A percentile compares a stretch with the other conserved stretches of the same genome.
These are phyloP conservation scores for Patella vulgata DNA, from an alignment of 1,140 invertebrate species.

Conservation along the genomic window DNA sequence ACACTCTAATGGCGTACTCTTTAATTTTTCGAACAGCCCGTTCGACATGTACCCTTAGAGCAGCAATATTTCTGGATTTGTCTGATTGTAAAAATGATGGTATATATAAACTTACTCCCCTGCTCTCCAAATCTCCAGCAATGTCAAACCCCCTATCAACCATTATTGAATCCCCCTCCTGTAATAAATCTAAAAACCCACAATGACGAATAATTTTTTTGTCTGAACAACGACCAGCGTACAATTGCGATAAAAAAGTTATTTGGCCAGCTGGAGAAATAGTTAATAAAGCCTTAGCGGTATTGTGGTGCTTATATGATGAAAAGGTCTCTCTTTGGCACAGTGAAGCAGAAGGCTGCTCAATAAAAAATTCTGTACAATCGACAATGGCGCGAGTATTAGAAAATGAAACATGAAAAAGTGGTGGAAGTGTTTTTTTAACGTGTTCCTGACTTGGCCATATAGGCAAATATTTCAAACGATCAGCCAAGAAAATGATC, in stretches of 20 bases:
- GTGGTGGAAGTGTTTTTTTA: background rate
- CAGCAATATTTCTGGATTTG: too few relatives aligned
- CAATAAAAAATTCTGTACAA: constrained; percentile 20
- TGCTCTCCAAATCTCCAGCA: background rate
- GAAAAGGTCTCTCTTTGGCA: constrained; percentile 17
- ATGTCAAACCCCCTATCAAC: constrained; percentile 19
- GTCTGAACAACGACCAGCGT: too few relatives aligned
- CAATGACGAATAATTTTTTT: background rate
- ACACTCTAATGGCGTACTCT: too few relatives aligned
- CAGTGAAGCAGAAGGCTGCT: constrained; percentile 5
- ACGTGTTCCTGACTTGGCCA: background rate
- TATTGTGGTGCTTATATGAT: constrained; percentile 21
- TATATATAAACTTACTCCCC: background rate
- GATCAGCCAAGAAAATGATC: background rate
- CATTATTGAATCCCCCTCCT: constrained; percentile 9
- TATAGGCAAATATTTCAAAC: background rate
- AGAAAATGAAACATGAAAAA: background rate
- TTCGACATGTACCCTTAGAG: too few relatives aligned
- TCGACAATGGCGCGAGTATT: constrained; percentile 8
- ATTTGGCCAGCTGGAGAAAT: too few relatives aligned
- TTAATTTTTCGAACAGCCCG: too few relatives aligned
- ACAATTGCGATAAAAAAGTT: too few relatives aligned
- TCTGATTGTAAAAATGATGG: constrained; percentile 4
- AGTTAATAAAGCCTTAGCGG: constrained; percentile 5
- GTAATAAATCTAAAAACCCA: constrained; percentile 10